Evolutionary conservation across 2,888 invertebrate species (phyloP).

Genomic region (Gymnoscelis rufifasciata): DNA sequence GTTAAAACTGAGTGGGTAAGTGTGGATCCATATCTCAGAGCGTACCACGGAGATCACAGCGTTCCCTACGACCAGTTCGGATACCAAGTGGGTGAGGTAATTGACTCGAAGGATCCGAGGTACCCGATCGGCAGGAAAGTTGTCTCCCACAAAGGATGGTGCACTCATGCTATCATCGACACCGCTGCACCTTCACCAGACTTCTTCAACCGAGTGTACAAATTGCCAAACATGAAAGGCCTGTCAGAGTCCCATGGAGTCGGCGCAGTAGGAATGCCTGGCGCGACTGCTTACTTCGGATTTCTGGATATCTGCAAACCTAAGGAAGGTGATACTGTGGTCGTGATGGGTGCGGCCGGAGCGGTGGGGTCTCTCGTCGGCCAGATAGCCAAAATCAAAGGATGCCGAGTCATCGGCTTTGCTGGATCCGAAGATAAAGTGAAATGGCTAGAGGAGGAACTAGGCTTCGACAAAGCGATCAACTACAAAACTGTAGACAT

Average conservation of each 20-base stretch:
- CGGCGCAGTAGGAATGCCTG: conserved; percentile 84
- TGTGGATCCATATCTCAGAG: conserved; percentile 50
- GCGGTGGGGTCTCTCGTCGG: conserved; percentile 80
- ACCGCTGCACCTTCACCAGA: conserved; percentile 23
- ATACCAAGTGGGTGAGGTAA: conserved; percentile 56
- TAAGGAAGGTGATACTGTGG: conserved; percentile 84
- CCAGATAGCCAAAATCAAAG: conserved; percentile 80
- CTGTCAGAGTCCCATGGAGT: conserved; percentile 77
- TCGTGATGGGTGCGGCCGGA: conserved; percentile 86
- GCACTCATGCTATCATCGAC: conserved; percentile 63
- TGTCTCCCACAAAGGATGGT: conserved; percentile 83
- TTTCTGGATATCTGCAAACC: conserved; percentile 83
- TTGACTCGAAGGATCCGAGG: conserved; percentile 47
- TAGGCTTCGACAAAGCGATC: conserved; percentile 83
- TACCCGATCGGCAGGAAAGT: conserved; percentile 81
- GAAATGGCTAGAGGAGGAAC: conserved; percentile 80
- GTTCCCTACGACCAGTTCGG: conserved; percentile 35
- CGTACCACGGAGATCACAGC: conserved; percentile 29
- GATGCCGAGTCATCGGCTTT: conserved; percentile 69
- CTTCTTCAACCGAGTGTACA: conserved; percentile 35
- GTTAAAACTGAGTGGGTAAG: conserved; percentile 49
- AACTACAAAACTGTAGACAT: conserved; percentile 84
- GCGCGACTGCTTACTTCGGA: conserved; percentile 87
- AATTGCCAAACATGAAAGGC: conserved; percentile 77
- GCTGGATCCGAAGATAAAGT: conserved; percentile 80